Evolutionary conservation across 2,113 vertebrate species (phyloP), one percentile per base, ranked within the genome.

Genomic region (Hydropotes inermis): DNA sequence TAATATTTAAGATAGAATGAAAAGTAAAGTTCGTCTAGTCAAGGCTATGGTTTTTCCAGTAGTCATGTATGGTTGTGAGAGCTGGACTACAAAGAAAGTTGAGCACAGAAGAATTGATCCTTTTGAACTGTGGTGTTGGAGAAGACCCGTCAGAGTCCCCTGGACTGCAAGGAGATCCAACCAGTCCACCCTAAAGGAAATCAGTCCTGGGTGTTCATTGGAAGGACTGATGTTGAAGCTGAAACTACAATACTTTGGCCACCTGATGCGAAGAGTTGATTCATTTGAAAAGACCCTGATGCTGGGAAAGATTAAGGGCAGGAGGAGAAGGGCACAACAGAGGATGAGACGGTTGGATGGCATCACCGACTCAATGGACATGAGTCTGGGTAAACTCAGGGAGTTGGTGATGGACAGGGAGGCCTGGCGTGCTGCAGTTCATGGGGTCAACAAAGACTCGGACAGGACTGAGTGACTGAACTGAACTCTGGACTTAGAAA

Each of bases 1-100:
- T 28, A 89, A 70, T 89, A 79, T 67, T 70, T 94, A 74, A 89
- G 21, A 47, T 83, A 93, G 76, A 76, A 91, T n/a, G 36, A 94
- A 92, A 57, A 94, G 67, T 33, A 78, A 85, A 89, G 10, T 39
- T 19, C 19, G 0, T 70, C 67, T 70, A 39, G n/a, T 70, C n/a
- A 70, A 70, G n/a, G 64, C 64, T 36, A 70, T 36, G n/a, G 19
- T 70, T 70, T 70, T 70, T 70, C 19, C 19, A 23, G 19, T 70
- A 11, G 19, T 70, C 33, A 36, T 70, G 19, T 36, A 23, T 36
- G 9, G 64, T 23, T 70, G 64, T 70, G 64, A 70, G n/a, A 70
- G n/a, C 23, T 70, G 7, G 64, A 70, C 19, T 36, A 23, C 2
- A 70, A 36, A 36, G 64, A 36, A 70, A 23, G n/a, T n/a, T 70